Percentiles rank a stretch among this genome's conserved stretches.
Evolutionary conservation across 2,797 vertebrate genomes (phyloP).

Genomic region (Lemur catta): DNA sequence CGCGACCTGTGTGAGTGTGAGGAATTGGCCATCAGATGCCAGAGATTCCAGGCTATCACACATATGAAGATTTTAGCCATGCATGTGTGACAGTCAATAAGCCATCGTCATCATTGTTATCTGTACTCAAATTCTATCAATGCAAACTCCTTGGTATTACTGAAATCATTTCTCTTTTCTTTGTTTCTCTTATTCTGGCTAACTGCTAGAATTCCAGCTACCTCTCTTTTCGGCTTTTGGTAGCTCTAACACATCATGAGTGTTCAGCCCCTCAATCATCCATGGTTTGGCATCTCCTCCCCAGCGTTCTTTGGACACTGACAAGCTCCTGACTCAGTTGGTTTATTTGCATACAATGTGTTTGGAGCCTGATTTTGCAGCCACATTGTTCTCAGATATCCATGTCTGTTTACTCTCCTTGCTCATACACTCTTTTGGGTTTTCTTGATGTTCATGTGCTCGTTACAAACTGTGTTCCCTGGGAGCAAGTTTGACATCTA

Average conservation of each 20-base stretch:
- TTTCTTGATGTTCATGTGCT: neutral
- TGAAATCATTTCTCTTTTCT: neutral
- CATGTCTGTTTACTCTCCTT: neutral
- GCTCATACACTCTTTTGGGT: neutral
- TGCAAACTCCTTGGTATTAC: neutral
- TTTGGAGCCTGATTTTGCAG: neutral
- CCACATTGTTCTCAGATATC: neutral
- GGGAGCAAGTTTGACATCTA: too few species aligned
- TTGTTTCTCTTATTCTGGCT: neutral
- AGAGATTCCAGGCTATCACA: neutral
- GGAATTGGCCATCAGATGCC: neutral
- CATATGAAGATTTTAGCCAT: neutral
- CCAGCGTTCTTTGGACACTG: neutral
- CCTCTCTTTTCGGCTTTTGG: neutral
- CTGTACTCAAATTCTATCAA: neutral
- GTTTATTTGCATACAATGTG: neutral
- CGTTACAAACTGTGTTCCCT: neutral
- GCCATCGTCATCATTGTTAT: neutral
- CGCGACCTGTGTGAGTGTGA: neutral
- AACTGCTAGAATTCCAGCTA: too few species aligned
- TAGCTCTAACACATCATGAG: too few species aligned
- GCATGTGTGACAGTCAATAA: accelerated
- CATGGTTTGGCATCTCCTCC: neutral
- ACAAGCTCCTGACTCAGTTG: neutral
- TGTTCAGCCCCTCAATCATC: neutral